Conservation (phyloP, 2,888 invertebrate genomes). For the Caenorhabditis doughertyi region DNA sequence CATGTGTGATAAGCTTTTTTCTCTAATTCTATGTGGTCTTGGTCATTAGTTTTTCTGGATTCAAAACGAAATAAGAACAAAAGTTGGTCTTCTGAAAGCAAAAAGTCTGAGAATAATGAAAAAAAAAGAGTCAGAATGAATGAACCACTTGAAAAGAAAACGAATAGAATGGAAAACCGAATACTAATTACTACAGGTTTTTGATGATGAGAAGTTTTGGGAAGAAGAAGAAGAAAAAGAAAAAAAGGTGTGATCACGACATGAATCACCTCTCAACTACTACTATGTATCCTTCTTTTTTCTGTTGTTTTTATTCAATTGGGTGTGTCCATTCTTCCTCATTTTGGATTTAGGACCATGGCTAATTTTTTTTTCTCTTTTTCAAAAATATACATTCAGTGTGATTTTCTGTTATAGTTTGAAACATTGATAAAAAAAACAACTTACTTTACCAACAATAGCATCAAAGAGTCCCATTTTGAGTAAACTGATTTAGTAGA, state of each 20-base stretch:
- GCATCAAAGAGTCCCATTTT: slow-evolving; percentile 8
- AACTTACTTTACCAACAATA: slow-evolving; percentile 27
- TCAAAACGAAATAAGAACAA: background rate
- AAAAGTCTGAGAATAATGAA: background rate
- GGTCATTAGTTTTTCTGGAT: slow-evolving; percentile 26
- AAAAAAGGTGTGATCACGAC: slow-evolving; percentile 50
- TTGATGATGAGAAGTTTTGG: slow-evolving; percentile 51
- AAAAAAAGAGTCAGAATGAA: background rate
- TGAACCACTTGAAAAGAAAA: background rate
- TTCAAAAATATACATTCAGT: background rate
- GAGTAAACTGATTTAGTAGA: background rate
- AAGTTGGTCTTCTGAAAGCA: background rate
- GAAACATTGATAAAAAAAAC: background rate
- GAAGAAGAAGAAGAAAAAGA: slow-evolving; percentile 16
- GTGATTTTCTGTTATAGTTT: background rate
- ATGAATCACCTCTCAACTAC: slow-evolving; percentile 49
- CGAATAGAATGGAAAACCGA: slow-evolving; percentile 18
- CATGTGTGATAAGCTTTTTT: slow-evolving; percentile 37
- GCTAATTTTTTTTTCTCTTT: background rate
- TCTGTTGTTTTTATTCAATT: slow-evolving; percentile 34
- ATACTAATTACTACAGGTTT: slow-evolving; percentile 60
- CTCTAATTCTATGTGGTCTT: slow-evolving; percentile 3
- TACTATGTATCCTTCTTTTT: slow-evolving; percentile 42
- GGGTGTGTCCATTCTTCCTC: slow-evolving; percentile 49
- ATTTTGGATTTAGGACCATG: background rate